Evolutionary conservation across 23 tunicate species (phyloP), one percentile per base, ranked within the genome.

Genomic region (Botrylloides violaceus): DNA sequence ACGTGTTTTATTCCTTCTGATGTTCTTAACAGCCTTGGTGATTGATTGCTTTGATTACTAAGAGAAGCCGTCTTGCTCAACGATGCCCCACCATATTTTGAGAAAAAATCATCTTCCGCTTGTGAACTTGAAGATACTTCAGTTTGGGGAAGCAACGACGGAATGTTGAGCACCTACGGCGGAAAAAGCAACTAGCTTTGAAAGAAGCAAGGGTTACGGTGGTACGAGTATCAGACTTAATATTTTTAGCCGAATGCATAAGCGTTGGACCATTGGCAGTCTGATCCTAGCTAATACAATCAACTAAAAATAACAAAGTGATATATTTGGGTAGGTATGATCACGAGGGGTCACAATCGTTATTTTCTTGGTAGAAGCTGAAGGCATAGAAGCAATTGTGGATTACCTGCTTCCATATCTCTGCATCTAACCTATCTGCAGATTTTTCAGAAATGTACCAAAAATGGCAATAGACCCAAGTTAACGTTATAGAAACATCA

Each of bases 101-200:
- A 55, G 56, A 85, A 85, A 47, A 85, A 85, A 33, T 85, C 94
- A 20, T 85, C 94, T 59, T 85, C 94, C 30, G 68, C 80, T 71
- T 63, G 34, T 31, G 70, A 12, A 3, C 7, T 29, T 31, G 70
- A 63, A 3, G 35, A 26, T 28, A 33, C 19, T 31, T 28, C 36
- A 12, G 21, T 33, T 36, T 3, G 70, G 71, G 34, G 36, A 50
- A 22, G 70, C 70, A 1, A 77, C 32, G 53, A 29, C 23, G 92
- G 83, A 33, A 84, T 53, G 71, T 84, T 83, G 18, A 84, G 34
- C 58, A 84, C 79, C 92, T 84, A 31, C 20, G 43, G 65, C 6
- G 70, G 37, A 66, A 53, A 2, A 33, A 7, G 4, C 21, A 23
- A 64, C 4, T 64, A n/a, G n/a, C n/a, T n/a, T n/a, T n/a, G n/a